Evolutionary conservation across 2,797 vertebrate genomes (phyloP), one percentile per base, ranked within the genome.

Genomic region (Cirrhinus mrigala): DNA sequence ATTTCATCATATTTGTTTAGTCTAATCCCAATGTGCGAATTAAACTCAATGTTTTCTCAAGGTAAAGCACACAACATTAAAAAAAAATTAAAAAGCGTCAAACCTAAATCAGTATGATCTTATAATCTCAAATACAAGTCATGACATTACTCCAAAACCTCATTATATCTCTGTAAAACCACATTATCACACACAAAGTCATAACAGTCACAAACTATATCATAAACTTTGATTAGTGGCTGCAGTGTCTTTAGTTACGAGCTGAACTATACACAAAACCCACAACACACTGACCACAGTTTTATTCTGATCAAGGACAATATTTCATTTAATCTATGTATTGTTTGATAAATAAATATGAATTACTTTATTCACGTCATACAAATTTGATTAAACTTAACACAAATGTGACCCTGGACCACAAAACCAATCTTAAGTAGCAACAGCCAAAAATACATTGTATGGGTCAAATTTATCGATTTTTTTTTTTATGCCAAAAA

Each of bases 141-240:
- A 77, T 24, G 71, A 64, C 58, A 52, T 48, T 62, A 62, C 40
- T 50, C 14, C 27, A 50, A 52, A 68, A 52, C 14, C 60, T 79
- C 50, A 46, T 80, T 37, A 84, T 84, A 29, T 79, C 3, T 4
- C 33, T 52, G n/a, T 37, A 62, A 58, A 60, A 40, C 27, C 46
- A 68, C 58, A 24, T 29, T 64, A 83, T 83, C 81, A 83, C 24
- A 74, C 37, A 74, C 69, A 62, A 58, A 74, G 76, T 50, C 79
- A 83, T 46, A 75, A 83, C 85, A 83, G 50, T 52, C 83, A 58
- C 75, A 85, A 62, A 69, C 71, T 6, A 5, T 54, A 54, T 79
- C 56, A 68, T 46, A 79, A 69, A 78, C 62, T 24, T 16, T 77
- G 82, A 84, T 84, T 69, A 69, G 48, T 70, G 50, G 16, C 82